These are phyloP conservation scores for Sebastolobus alascanus DNA, from an alignment of 2,797 vertebrate species.

Conservation along the genomic window DNA sequence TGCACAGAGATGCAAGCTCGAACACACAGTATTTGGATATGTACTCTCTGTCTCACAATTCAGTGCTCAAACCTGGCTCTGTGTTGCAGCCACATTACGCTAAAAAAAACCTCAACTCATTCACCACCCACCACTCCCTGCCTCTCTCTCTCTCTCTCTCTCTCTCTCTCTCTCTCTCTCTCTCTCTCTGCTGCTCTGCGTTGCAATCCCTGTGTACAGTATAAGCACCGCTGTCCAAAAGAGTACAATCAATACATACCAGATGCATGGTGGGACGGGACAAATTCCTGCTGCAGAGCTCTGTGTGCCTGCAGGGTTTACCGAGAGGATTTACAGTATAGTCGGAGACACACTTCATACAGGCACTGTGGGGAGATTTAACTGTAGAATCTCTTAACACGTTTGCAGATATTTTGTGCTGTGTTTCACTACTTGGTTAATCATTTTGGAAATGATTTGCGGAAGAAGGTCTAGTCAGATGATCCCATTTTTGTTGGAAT, in stretches of 20 bases:
- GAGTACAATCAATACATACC: constrained; percentile 72
- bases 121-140: constrained; percentile 64
- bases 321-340: constrained; percentile 8
- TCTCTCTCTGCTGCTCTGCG: constrained; percentile 45
- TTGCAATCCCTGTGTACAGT: constrained; percentile 60
- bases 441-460: constrained; percentile 10
- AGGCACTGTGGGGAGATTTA: neutral
- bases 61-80: constrained; percentile 11
- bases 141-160: constrained; percentile 16
- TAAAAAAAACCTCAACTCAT: constrained; percentile 52
- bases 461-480: neutral
- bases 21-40: neutral
- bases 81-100: constrained; percentile 50
- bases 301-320: constrained; percentile 29
- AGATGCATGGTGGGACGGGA: constrained; percentile 63
- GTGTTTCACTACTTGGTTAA: neutral
- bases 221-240: constrained; percentile 56
- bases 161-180: constrained; percentile 38
- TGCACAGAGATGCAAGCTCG: neutral
- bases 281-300: constrained; percentile 65
- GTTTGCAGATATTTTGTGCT: neutral
- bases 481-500: constrained; percentile 28
- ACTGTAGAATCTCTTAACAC: constrained; percentile 5
- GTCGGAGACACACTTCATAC: neutral
- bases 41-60: constrained; percentile 9